phyloP scores from a whole-genome alignment of 92 coral and sea anemone species.

The Nematostella vectensis region DNA sequence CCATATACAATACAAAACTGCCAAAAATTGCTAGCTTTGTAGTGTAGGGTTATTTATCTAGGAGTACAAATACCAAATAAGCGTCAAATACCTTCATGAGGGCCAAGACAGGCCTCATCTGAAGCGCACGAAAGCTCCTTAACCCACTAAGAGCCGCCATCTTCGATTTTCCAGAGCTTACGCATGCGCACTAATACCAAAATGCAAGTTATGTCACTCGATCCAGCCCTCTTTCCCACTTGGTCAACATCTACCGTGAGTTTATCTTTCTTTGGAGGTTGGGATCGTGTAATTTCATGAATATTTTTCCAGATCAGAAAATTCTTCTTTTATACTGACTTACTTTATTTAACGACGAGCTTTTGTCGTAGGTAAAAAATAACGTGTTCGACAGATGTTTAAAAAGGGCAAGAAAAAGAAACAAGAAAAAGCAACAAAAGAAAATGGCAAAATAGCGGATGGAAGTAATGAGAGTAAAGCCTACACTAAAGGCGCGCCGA shows the following conservation, averaged over 20 bases:
- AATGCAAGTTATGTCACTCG: conserved; percentile 3
- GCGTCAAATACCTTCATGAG: conserved; percentile 59
- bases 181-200: conserved; percentile 7
- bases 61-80: too few relatives aligned
- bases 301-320: too few relatives aligned
- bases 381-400: conserved; percentile 54
- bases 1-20: too few relatives aligned
- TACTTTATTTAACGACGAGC: too few relatives aligned
- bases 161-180: conserved; percentile 28
- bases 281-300: too few relatives aligned
- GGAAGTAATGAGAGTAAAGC: background rate
- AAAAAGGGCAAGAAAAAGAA: conserved; percentile 65
- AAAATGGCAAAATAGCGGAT: conserved; percentile 10
- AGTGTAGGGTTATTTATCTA: too few relatives aligned
- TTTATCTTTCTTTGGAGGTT: too few relatives aligned
- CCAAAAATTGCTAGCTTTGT: too few relatives aligned
- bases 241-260: background rate
- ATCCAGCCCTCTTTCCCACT: background rate
- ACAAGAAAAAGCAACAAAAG: conserved; percentile 20
- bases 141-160: conserved; percentile 62
- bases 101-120: conserved; percentile 58
- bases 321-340: too few relatives aligned
- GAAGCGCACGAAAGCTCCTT: conserved; percentile 42
- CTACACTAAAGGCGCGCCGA: background rate
- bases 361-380: too few relatives aligned